phyloP scores from a whole-genome alignment of 2,797 vertebrate genomes.

The Gymnothorax reevesii region DNA sequence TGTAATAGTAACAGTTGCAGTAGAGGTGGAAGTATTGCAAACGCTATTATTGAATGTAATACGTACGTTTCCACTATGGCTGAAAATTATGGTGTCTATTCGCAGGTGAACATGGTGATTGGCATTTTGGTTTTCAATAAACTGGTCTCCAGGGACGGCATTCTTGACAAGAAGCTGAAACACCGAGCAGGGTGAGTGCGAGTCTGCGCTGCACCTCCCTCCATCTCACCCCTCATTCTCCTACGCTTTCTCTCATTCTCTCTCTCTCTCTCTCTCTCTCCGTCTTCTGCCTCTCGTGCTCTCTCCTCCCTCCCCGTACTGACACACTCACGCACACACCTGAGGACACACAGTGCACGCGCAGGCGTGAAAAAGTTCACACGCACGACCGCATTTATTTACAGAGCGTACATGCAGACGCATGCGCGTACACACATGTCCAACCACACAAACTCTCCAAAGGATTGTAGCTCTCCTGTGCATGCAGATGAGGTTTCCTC shows the following conservation, averaged over 20 bases:
- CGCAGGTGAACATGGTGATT: conserved; percentile 99
- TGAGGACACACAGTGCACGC: neutral
- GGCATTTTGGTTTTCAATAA: conserved; percentile 99
- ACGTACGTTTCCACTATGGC: neutral
- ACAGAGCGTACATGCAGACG: neutral
- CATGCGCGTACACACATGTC: neutral
- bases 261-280: neutral
- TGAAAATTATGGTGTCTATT: conserved; percentile 26
- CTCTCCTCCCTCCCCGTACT: neutral
- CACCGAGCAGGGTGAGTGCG: conserved; percentile 95
- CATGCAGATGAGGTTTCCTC: conserved; percentile 57
- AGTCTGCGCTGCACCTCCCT: neutral
- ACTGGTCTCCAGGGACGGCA: conserved; percentile 99
- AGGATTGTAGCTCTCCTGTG: conserved; percentile 35
- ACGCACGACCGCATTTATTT: neutral
- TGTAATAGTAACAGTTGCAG: no score
- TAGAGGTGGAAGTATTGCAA: no score
- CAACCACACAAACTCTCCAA: conserved; percentile 52
- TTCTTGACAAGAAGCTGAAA: conserved; percentile 99
- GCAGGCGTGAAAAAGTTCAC: neutral
- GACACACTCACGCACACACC: neutral
- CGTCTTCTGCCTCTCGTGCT: neutral
- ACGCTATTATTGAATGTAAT: neutral
- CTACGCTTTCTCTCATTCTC: neutral
- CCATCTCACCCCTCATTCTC: neutral